Percentiles rank a stretch among this genome's conserved stretches.
Conservation (phyloP, 2,888 invertebrate genomes). For the Eupithecia abbreviata region DNA sequence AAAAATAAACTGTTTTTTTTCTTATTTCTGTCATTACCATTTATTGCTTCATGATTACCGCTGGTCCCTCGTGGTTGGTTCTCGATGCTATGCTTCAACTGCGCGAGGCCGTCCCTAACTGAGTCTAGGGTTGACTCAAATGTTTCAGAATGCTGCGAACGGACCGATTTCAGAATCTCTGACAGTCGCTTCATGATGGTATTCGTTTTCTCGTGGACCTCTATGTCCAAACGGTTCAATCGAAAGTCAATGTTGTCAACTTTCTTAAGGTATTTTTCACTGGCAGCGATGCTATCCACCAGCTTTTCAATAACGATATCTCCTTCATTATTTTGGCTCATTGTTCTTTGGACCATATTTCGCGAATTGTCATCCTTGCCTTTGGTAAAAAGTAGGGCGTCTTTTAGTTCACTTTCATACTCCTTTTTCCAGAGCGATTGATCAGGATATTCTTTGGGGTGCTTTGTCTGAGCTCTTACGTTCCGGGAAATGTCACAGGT, state of each 20-base stretch:
- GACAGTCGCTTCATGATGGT: slow-evolving; percentile 65
- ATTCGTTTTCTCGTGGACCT: slow-evolving; percentile 76
- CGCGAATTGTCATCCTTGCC: slow-evolving; percentile 65
- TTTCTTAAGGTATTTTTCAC: slow-evolving; percentile 77
- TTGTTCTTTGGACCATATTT: slow-evolving; percentile 49
- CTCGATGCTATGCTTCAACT: slow-evolving; percentile 51
- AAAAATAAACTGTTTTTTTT: not conserved
- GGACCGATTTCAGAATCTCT: slow-evolving; percentile 57
- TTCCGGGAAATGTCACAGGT: slow-evolving; percentile 51
- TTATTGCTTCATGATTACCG: not conserved
- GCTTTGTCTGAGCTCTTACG: slow-evolving; percentile 49
- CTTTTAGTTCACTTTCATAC: slow-evolving; percentile 71
- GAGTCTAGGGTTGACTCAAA: slow-evolving; percentile 54
- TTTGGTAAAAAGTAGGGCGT: slow-evolving; percentile 64
- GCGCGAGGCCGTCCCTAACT: slow-evolving; percentile 59
- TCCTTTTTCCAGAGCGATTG: slow-evolving; percentile 75
- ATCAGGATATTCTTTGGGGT: slow-evolving; percentile 58
- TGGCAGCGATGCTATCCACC: slow-evolving; percentile 72
- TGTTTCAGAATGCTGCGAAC: slow-evolving; percentile 53
- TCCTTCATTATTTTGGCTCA: slow-evolving; percentile 53
- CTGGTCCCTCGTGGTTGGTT: not conserved
- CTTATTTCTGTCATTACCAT: not conserved
- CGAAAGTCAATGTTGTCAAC: slow-evolving; percentile 76
- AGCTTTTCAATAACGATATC: slow-evolving; percentile 72
- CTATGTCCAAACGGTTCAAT: slow-evolving; percentile 74